These are phyloP conservation scores for Lasius platythorax DNA, from an alignment of 2,888 invertebrate species.

Conservation along the genomic window DNA sequence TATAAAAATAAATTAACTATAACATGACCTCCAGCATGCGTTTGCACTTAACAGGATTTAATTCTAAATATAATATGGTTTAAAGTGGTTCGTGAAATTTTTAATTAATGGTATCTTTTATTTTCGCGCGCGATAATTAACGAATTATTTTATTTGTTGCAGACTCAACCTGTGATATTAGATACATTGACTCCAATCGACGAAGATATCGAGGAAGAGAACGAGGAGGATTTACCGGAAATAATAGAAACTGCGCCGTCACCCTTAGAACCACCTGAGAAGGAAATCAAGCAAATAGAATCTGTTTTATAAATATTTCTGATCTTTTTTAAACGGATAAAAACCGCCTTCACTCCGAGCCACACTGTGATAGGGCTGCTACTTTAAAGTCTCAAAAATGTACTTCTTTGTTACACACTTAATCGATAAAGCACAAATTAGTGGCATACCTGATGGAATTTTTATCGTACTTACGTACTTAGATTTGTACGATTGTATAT, in stretches of 20 bases:
- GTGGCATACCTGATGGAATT: constrained; percentile 76
- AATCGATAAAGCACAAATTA: constrained; percentile 80
- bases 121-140: not conserved
- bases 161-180: constrained; percentile 89
- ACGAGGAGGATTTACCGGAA: constrained; percentile 91
- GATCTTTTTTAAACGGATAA: constrained; percentile 63
- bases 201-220: constrained; percentile 90
- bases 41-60: not conserved
- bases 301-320: constrained; percentile 89
- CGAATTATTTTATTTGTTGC: constrained; percentile 73
- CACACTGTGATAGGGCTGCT: constrained; percentile 83
- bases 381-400: constrained; percentile 72
- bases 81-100: not conserved
- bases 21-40: not conserved
- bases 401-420: constrained; percentile 75
- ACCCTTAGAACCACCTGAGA: constrained; percentile 83
- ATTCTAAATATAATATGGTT: too few relatives aligned
- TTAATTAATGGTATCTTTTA: not conserved
- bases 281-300: constrained; percentile 91
- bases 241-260: constrained; percentile 92
- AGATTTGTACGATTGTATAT: constrained; percentile 60
- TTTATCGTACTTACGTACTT: constrained; percentile 69
- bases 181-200: constrained; percentile 94
- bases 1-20: constrained; percentile 8
- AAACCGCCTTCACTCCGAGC: constrained; percentile 83